Evolutionary conservation across 2,888 invertebrate species (phyloP), one percentile per base, ranked within the genome.

Genomic region (Ectobius pallidus): DNA sequence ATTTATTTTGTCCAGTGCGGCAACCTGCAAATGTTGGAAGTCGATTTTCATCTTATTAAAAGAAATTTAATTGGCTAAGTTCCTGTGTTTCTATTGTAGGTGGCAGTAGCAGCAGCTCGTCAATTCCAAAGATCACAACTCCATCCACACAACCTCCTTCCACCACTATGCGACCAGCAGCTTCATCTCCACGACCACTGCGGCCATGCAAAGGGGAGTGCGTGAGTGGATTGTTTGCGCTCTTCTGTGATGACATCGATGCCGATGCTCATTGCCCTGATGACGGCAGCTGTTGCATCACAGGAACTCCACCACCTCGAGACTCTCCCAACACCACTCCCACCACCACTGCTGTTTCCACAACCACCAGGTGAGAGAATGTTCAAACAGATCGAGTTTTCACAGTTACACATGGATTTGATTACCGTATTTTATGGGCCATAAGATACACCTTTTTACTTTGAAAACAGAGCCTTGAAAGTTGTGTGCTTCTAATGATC

Each of bases 181-280:
- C 76, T 6, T 80, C 72, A 4, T 46, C 74, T 11, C 61, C 73
- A 32, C 52, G 83, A 0, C 82, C 84, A 0, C 83, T 81, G 0
- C 88, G 88, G 78, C 88, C 89, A 46, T 96, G 96, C 80, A 86
- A 87, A 62, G 96, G 96, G 0, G 93, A 95, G 80, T 96, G 96
- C 83, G 91, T 94, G 78, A 91, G 90, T 74, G 92, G 92, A 0
- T 84, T 96, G 44, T 90, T 95, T 80, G 92, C 94, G 9, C 84
- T 95, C 69, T 90, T 96, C 77, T 96, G 96, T 80, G 95, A 95
- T 79, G 91, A 92, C 78, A 90, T 95, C 70, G 95, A 96, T 79
- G 85, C 90, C 1, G 90, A 92, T 0, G 94, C 93, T 0, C 85
- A 86, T 72, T 95, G 95, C 79, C 90, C 91, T 0, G 88, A 88